Evolutionary conservation across 2,113 vertebrate genomes (phyloP), one percentile per base, ranked within the genome.

Genomic region (Copsychus sechellarum): DNA sequence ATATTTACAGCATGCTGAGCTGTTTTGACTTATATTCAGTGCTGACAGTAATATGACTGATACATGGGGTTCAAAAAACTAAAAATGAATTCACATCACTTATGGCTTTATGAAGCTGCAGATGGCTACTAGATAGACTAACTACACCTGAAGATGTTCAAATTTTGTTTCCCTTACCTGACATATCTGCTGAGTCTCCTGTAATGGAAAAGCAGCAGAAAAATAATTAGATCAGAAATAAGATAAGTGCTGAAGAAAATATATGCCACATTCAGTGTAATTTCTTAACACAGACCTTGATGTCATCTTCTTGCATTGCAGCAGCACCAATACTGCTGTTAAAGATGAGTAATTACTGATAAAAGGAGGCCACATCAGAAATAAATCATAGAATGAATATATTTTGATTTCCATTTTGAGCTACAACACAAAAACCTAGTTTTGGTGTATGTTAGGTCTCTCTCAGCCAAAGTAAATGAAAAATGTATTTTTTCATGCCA

Each of bases 141-240:
- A 94, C 89, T 97, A 95, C 57, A 95, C 51, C 73, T 97, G 80
- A 96, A 97, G 76, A 96, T 81, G 84, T 97, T 67, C 96, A 93
- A 95, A 94, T 94, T 94, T 91, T 62, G 60, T 94, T 97, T 94
- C 97, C 96, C 97, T 98, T 98, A 99, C 99, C 99, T 98, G 99
- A 99, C 99, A 99, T 99, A 97, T 99, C 99, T 97, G 99, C 98
- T 97, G 98, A 98, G 96, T 99, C 99, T 98, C 99, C 99, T 99
- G 98, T 90, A 98, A 98, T 96, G 96, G 88, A 96, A 97, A 98
- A 98, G 88, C 91, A 98, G 94, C 94, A 97, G 95, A 97, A 97
- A 97, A 96, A 97, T 80, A 84, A 96, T 97, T 97, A 98, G 93
- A 97, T 62, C 71, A 97, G 72, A 96, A 97, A 92, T 92, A 96